Evolutionary conservation across 2,113 vertebrate genomes (phyloP).

Genomic region (Corynorhinus townsendii): DNA sequence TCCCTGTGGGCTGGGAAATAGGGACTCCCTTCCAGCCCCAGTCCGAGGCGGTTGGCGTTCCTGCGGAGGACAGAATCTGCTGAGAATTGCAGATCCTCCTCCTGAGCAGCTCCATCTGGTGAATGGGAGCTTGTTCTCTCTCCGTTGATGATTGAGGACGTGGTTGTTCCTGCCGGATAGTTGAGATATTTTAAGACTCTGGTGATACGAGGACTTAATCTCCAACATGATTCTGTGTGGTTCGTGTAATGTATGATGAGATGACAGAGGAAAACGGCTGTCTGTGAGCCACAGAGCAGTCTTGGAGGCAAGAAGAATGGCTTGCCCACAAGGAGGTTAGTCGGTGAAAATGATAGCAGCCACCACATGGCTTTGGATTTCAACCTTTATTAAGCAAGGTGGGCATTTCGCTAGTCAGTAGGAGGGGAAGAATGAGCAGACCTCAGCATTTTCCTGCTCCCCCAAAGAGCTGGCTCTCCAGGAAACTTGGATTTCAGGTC

Average conservation of each 20-base stretch:
- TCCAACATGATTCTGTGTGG: constrained; percentile 45
- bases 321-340: background rate
- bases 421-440: background rate
- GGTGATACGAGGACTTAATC: constrained; percentile 61
- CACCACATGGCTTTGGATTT: background rate
- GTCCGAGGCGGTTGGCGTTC: constrained; percentile 63
- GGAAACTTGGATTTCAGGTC: background rate
- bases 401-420: background rate
- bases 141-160: constrained; percentile 64
- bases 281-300: background rate
- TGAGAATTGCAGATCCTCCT: constrained; percentile 65
- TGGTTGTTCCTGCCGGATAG: constrained; percentile 70
- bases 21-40: constrained; percentile 58
- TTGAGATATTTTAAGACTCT: constrained; percentile 75
- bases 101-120: constrained; percentile 63
- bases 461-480: background rate
- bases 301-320: background rate
- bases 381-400: background rate
- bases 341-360: background rate
- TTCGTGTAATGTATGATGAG: constrained; percentile 23
- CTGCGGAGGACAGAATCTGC: constrained; percentile 73
- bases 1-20: constrained; percentile 57
- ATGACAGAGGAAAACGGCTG: background rate
- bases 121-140: constrained; percentile 74
- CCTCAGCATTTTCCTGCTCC: background rate